phyloP scores from a whole-genome alignment of 2,113 vertebrate genomes.

The Cyrtonyx montezumae region DNA sequence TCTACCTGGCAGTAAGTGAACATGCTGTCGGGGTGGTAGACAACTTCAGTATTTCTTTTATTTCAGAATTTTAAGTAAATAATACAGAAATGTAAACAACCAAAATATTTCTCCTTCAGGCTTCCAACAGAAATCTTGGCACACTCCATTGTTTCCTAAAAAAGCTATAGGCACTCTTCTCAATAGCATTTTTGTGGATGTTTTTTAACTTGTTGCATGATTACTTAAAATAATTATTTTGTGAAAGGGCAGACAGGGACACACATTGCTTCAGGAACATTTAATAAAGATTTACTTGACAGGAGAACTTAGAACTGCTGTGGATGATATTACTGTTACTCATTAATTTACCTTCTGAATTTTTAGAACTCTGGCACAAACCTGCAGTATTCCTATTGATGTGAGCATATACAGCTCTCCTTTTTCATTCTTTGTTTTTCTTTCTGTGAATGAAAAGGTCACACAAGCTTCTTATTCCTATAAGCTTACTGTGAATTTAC shows the following conservation, averaged over 20 bases:
- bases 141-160: background rate
- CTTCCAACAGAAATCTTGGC: background rate
- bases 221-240: background rate
- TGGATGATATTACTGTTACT: background rate
- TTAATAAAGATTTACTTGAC: background rate
- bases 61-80: background rate
- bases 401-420: background rate
- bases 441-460: background rate
- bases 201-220: background rate
- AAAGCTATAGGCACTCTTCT: background rate
- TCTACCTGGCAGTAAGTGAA: background rate
- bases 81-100: background rate
- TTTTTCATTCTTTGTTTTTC: too few species aligned
- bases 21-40: background rate
- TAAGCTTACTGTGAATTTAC: background rate
- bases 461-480: background rate
- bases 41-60: background rate
- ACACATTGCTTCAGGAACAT: background rate
- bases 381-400: background rate
- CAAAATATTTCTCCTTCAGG: background rate
- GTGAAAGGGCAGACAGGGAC: background rate
- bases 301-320: background rate
- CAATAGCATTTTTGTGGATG: background rate
- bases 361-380: background rate
- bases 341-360: background rate